phyloP scores from a whole-genome alignment of 2,797 vertebrate species.

The Enteromius afrohamiltoni region DNA sequence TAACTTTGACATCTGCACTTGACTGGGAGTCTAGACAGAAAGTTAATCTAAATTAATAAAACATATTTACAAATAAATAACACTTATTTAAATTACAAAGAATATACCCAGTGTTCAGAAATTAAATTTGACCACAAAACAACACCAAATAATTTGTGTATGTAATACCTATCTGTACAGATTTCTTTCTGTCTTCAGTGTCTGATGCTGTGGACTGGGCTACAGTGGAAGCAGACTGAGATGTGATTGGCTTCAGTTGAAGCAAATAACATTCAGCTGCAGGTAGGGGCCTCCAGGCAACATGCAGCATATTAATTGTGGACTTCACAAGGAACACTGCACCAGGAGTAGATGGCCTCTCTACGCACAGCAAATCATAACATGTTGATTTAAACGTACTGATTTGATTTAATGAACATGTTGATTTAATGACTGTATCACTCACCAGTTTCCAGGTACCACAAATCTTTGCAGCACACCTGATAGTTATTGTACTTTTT shows the following conservation, averaged over 20 bases:
- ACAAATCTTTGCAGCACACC: slow-evolving; percentile 98
- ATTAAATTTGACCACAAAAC: neutral
- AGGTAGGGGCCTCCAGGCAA: slow-evolving; percentile 94
- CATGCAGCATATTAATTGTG: slow-evolving; percentile 90
- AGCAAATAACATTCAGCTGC: slow-evolving; percentile 93
- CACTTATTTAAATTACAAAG: neutral
- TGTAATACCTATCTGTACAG: slow-evolving; percentile 19
- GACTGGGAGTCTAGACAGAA: slow-evolving; percentile 58
- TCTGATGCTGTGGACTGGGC: slow-evolving; percentile 8
- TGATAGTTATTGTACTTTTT: slow-evolving; percentile 94
- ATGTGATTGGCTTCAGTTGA: slow-evolving; percentile 67
- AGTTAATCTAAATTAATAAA: neutral
- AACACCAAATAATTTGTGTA: neutral
- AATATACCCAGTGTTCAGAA: neutral
- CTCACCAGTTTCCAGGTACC: slow-evolving; percentile 97
- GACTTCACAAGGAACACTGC: slow-evolving; percentile 92
- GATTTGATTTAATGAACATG: neutral
- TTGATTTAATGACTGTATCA: slow-evolving; percentile 34
- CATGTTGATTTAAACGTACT: neutral
- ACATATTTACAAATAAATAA: neutral
- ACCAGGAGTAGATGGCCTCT: slow-evolving; percentile 85
- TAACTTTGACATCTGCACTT: neutral
- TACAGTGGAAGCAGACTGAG: neutral
- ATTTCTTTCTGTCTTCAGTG: slow-evolving; percentile 13
- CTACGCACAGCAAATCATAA: slow-evolving; percentile 68